Conservation (phyloP, 2,888 invertebrate genomes). For the Plagiodera versicolora region DNA sequence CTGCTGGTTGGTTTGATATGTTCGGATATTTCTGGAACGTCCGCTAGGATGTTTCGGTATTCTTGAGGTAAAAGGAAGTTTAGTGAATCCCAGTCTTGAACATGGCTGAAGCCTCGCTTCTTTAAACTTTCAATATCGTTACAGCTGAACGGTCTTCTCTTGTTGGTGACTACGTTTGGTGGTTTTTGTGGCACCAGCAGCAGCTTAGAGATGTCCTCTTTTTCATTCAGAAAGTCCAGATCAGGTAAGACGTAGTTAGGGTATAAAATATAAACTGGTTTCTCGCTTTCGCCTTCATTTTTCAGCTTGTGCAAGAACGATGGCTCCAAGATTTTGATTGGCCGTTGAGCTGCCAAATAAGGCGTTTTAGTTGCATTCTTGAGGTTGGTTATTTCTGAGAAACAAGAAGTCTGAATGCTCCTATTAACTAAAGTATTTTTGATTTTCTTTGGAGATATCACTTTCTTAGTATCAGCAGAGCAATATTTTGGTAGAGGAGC, state of each 20-base stretch:
- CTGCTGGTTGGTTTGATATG: constrained; percentile 61
- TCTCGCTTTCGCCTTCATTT: constrained; percentile 58
- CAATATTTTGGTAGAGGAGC: constrained; percentile 52
- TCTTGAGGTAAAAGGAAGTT: constrained; percentile 85
- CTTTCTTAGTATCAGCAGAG: constrained; percentile 8
- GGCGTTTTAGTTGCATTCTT: constrained; percentile 46
- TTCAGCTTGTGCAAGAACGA: constrained; percentile 71
- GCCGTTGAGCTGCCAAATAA: constrained; percentile 47
- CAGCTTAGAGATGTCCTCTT: constrained; percentile 62
- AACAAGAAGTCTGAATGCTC: constrained; percentile 73
- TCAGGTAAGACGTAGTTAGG: constrained; percentile 90
- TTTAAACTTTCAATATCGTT: constrained; percentile 81
- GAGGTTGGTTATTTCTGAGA: constrained; percentile 49
- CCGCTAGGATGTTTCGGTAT: constrained; percentile 75
- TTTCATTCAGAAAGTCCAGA: constrained; percentile 73
- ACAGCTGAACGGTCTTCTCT: constrained; percentile 73
- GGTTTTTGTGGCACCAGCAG: constrained; percentile 70
- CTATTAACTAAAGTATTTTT: constrained; percentile 63
- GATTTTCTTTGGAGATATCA: constrained; percentile 26
- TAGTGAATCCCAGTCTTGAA: constrained; percentile 92
- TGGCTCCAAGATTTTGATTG: constrained; percentile 67
- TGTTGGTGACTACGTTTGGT: constrained; percentile 50
- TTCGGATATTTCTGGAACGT: constrained; percentile 76
- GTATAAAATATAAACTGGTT: constrained; percentile 86
- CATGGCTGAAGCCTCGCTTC: constrained; percentile 79